A percentile compares a stretch with the other conserved stretches of the same genome.
Conservation (phyloP, 2,797 vertebrate genomes). For the Cryptoprocta ferox region DNA sequence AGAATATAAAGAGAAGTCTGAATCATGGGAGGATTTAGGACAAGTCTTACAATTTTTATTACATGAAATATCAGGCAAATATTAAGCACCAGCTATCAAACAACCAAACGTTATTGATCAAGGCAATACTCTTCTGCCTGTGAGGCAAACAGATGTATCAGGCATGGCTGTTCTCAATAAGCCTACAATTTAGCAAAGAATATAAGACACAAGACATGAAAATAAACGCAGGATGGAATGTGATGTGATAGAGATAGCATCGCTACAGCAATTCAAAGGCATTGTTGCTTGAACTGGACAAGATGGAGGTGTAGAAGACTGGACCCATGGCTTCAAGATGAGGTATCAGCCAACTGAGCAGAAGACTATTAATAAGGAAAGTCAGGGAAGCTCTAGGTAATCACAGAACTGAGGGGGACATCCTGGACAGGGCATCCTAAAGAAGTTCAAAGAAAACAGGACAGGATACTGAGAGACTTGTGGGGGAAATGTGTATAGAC, state of each 20-base stretch:
- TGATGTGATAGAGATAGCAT: not conserved
- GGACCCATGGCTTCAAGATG: not conserved
- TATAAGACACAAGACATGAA: not conserved
- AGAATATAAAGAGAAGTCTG: not conserved
- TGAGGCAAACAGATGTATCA: not conserved
- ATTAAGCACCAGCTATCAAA: not conserved
- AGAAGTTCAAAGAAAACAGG: not conserved
- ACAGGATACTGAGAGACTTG: not conserved
- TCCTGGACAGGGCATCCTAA: not conserved
- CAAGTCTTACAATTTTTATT: not conserved
- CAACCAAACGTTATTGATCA: not conserved
- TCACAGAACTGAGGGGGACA: not conserved
- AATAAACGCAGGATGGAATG: not conserved
- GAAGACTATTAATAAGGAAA: not conserved
- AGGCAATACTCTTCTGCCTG: not conserved
- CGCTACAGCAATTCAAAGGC: not conserved
- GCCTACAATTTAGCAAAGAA: not conserved
- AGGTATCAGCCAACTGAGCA: not conserved
- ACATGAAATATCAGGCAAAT: constrained; percentile 19
- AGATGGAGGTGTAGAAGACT: not conserved
- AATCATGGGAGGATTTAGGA: not conserved
- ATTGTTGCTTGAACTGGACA: not conserved
- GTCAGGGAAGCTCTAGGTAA: not conserved
- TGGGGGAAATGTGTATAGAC: not conserved
- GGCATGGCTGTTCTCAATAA: not conserved